These are phyloP conservation scores for Nebria brevicollis DNA, from an alignment of 2,888 invertebrate species.

Conservation along the genomic window DNA sequence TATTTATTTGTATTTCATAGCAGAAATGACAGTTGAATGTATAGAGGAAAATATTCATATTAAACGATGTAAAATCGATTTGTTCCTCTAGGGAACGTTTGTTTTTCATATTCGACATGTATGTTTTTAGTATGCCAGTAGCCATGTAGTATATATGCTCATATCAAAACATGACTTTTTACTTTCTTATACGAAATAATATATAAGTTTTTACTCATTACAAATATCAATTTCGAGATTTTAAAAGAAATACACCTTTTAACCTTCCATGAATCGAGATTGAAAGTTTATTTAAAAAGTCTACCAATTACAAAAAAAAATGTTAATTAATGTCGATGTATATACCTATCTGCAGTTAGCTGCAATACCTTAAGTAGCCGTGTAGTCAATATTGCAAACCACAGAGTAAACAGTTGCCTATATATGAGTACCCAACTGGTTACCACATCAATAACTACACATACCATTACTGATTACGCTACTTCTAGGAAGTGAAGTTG, in stretches of 20 bases:
- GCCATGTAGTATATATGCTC: not conserved
- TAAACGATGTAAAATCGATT: not conserved
- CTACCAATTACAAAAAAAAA: too few species aligned
- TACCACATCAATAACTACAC: not conserved
- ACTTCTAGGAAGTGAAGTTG: not conserved
- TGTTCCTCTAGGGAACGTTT: not conserved
- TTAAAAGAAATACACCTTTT: too few species aligned
- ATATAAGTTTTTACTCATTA: too few species aligned
- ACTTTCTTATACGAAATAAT: too few species aligned
- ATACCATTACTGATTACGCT: not conserved
- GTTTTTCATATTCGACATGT: not conserved
- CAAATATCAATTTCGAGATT: too few species aligned
- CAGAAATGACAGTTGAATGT: not conserved
- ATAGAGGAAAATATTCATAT: not conserved
- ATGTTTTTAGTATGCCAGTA: not conserved
- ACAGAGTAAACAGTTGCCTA: not conserved
- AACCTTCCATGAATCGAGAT: too few species aligned
- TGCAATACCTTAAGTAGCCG: not conserved
- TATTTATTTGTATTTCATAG: not conserved
- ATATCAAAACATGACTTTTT: too few species aligned
- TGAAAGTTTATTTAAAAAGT: too few species aligned
- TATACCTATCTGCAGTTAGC: too few species aligned
- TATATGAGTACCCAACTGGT: not conserved
- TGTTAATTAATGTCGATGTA: too few species aligned
- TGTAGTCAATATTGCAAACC: not conserved